phyloP scores from a whole-genome alignment of 2,888 invertebrate genomes.

The Aphidoletes aphidimyza region DNA sequence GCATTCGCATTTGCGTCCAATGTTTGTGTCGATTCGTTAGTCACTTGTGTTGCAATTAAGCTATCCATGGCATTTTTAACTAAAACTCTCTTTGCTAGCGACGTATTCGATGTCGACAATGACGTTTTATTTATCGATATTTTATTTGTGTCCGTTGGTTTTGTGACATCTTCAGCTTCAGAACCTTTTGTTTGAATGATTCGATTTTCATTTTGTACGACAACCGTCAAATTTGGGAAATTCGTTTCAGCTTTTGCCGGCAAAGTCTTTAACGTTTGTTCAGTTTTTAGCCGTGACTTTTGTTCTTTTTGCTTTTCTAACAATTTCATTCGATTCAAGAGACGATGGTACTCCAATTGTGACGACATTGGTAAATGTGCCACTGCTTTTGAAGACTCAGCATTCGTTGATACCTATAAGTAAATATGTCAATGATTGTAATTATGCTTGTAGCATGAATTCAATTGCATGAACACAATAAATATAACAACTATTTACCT shows the following conservation, averaged over 20 bases:
- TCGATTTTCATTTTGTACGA: constrained; percentile 45
- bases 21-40: background rate
- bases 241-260: background rate
- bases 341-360: constrained; percentile 64
- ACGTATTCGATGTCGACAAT: constrained; percentile 2
- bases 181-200: constrained; percentile 1
- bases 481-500: background rate
- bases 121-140: background rate
- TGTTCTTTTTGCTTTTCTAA: constrained; percentile 62
- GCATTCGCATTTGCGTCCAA: background rate
- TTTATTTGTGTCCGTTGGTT: background rate
- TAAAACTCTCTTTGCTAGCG: constrained; percentile 57
- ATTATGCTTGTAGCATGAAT: background rate
- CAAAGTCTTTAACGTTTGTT: background rate
- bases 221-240: background rate
- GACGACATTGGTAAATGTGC: constrained; percentile 65
- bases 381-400: constrained; percentile 62
- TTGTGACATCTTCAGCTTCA: background rate
- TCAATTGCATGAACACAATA: background rate
- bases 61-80: constrained; percentile 56
- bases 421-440: too few relatives aligned
- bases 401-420: background rate
- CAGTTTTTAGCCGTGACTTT: background rate
- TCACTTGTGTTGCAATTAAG: background rate
- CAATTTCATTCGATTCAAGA: constrained; percentile 64